These are phyloP conservation scores for Lasioglossum leucozonium DNA, from an alignment of 2,888 invertebrate genomes.

Conservation along the genomic window DNA sequence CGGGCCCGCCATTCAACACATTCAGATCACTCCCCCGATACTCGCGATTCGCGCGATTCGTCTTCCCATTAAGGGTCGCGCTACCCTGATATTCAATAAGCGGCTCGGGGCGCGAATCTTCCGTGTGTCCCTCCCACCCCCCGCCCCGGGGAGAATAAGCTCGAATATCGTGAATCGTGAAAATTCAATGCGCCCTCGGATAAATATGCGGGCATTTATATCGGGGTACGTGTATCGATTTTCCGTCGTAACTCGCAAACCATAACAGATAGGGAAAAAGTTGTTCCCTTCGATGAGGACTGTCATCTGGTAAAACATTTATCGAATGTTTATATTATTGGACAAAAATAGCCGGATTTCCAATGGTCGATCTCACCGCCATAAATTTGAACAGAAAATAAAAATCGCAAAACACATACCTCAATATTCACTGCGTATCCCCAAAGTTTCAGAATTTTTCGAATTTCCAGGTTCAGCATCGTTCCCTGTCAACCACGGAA, in stretches of 20 bases:
- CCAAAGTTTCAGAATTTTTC: neutral
- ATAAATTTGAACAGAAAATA: neutral
- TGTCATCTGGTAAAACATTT: too few relatives aligned
- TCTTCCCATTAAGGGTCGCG: constrained; percentile 59
- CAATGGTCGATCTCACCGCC: too few relatives aligned
- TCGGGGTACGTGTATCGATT: neutral
- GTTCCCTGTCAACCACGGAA: neutral
- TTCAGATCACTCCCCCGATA: constrained; percentile 41
- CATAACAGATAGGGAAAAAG: too few relatives aligned
- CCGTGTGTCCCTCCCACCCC: too few relatives aligned
- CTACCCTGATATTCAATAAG: constrained; percentile 59
- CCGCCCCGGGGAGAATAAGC: constrained; percentile 34
- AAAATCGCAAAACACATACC: neutral
- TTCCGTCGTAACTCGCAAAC: too few relatives aligned
- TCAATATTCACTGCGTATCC: too few relatives aligned
- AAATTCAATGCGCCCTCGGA: constrained; percentile 2
- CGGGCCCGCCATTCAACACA: constrained; percentile 54
- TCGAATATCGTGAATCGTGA: neutral
- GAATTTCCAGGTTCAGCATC: neutral
- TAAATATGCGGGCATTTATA: neutral
- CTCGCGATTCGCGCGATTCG: constrained; percentile 52
- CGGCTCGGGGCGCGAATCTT: constrained; percentile 27
- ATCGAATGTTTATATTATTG: neutral
- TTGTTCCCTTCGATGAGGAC: too few relatives aligned
- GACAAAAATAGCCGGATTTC: neutral